Conservation (phyloP, 2,113 vertebrate species). For the Corynorhinus townsendii region DNA sequence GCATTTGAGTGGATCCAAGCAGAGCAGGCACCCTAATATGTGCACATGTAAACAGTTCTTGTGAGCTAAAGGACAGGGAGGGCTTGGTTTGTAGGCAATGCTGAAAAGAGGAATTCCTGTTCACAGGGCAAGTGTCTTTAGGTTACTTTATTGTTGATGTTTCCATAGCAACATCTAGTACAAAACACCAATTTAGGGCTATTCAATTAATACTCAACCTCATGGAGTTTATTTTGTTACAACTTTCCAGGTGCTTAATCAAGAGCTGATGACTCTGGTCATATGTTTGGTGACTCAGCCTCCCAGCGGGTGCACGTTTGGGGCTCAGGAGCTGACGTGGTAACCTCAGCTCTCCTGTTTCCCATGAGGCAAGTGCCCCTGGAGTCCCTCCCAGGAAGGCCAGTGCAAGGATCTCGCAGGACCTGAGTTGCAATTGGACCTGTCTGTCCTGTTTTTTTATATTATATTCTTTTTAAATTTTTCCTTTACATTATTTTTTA, state of each 20-base stretch:
- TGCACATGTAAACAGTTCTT: not conserved
- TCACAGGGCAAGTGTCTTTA: not conserved
- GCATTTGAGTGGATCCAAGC: not conserved
- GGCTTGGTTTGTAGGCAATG: not conserved
- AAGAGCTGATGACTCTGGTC: not conserved
- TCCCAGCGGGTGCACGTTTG: not conserved
- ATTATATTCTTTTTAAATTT: not conserved
- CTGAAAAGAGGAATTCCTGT: not conserved
- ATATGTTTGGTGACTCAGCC: not conserved
- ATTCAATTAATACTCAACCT: not conserved
- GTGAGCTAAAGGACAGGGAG: not conserved
- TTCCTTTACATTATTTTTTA: not conserved
- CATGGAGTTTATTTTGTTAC: not conserved
- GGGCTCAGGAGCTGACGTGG: not conserved
- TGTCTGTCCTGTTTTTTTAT: not conserved
- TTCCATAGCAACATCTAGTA: slow-evolving; percentile 18
- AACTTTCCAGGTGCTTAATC: not conserved
- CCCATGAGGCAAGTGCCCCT: not conserved
- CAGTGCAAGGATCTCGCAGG: not conserved
- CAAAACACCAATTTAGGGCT: not conserved
- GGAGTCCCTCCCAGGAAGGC: not conserved
- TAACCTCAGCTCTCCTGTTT: not conserved
- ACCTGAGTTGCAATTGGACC: not conserved
- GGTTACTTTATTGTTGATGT: not conserved
- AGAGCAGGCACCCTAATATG: not conserved